These are phyloP conservation scores for Lophochroa leadbeateri DNA, from an alignment of 2,113 vertebrate species.

Conservation along the genomic window DNA sequence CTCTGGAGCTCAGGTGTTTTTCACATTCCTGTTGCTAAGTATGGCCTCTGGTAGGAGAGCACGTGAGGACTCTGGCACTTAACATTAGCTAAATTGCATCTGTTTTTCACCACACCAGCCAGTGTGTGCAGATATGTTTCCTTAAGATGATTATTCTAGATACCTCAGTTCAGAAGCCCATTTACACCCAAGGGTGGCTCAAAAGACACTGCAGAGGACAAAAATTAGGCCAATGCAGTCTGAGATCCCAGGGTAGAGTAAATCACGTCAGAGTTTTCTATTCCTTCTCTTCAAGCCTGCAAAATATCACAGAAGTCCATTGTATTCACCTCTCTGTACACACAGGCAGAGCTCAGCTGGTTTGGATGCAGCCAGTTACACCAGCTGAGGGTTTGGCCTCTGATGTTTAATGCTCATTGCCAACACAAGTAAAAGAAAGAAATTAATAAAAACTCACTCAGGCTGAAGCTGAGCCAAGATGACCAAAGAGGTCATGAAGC, in stretches of 20 bases:
- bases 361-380: neutral
- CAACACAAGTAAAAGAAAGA: neutral
- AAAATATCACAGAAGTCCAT: neutral
- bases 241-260: neutral
- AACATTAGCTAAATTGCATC: neutral
- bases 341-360: neutral
- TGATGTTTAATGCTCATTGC: neutral
- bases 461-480: constrained; percentile 46
- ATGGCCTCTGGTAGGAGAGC: neutral
- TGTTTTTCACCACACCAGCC: neutral
- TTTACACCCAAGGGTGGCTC: constrained; percentile 48
- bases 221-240: constrained; percentile 42
- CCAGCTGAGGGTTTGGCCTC: neutral
- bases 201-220: constrained; percentile 39
- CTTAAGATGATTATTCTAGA: constrained; percentile 8
- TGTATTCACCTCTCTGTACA: neutral
- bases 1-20: neutral
- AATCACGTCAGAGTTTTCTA: neutral
- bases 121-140: neutral
- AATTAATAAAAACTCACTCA: neutral
- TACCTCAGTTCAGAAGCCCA: constrained; percentile 6
- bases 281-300: neutral
- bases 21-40: neutral
- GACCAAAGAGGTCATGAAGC: constrained; percentile 52
- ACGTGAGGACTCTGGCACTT: neutral